These are phyloP conservation scores for Chaitophorus viminalis DNA, from an alignment of 2,888 invertebrate species.

Conservation along the genomic window DNA sequence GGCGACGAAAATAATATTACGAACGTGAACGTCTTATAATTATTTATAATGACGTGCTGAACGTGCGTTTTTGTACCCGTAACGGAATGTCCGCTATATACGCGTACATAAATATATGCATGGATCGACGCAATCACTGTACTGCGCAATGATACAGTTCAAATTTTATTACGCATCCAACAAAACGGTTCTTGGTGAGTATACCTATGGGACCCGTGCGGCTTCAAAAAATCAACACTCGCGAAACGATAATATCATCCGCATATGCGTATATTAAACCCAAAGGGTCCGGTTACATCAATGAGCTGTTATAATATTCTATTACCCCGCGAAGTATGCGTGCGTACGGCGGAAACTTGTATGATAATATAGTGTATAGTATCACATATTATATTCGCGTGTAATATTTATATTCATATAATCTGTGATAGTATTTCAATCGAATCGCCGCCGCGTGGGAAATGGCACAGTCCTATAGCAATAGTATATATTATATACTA, in stretches of 20 bases:
- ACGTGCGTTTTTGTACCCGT: not conserved
- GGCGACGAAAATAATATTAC: not conserved
- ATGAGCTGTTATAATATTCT: not conserved
- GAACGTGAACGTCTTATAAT: not conserved
- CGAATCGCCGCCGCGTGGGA: not conserved
- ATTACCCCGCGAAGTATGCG: no score
- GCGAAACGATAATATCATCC: not conserved
- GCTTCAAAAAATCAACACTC: not conserved
- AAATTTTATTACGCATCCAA: not conserved
- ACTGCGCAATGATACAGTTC: not conserved
- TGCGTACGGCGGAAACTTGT: not conserved
- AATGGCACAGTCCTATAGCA: not conserved
- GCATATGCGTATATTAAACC: not conserved
- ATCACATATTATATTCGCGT: no score
- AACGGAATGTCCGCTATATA: not conserved
- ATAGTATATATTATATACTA: no score
- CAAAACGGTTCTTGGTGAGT: not conserved
- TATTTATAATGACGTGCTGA: constrained; percentile 21
- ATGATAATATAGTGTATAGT: not conserved
- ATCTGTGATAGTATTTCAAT: no score
- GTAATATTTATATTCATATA: no score
- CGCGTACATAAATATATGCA: not conserved
- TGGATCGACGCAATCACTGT: not conserved
- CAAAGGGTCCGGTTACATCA: not conserved
- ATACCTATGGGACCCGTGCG: not conserved